A percentile compares a stretch with the other conserved stretches of the same genome.
These are phyloP conservation scores for Sphyrna mokarran DNA, from an alignment of 2,113 vertebrate genomes.

Conservation along the genomic window DNA sequence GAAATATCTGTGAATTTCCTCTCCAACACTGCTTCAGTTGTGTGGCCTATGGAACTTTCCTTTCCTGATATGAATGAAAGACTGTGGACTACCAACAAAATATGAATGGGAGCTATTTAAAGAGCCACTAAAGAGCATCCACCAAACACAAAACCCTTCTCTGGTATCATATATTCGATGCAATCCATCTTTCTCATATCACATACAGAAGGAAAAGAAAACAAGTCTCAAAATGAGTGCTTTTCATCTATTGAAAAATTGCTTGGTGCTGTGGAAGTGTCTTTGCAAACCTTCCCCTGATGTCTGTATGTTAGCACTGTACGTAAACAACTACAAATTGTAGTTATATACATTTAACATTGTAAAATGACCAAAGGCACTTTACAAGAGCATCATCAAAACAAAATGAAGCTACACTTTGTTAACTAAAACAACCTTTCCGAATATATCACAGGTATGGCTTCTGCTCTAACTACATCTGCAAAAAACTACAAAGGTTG, in stretches of 20 bases:
- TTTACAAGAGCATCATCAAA: background rate
- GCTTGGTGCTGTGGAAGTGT: background rate
- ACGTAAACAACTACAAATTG: background rate
- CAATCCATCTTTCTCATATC: background rate
- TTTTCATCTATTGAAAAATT: background rate
- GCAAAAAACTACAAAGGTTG: no score
- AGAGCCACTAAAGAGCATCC: background rate
- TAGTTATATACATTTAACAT: background rate
- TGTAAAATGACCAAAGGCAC: background rate
- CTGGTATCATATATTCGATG: no score
- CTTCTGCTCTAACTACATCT: no score
- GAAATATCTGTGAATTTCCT: slow-evolving; percentile 21
- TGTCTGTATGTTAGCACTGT: background rate
- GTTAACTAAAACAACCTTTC: background rate
- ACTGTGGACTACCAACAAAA: background rate
- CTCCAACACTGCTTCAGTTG: background rate
- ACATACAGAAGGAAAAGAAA: background rate
- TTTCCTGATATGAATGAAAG: slow-evolving; percentile 11
- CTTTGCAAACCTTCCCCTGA: background rate
- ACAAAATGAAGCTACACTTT: background rate
- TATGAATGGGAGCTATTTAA: slow-evolving; percentile 10
- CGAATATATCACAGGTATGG: no score
- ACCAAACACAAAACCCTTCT: background rate
- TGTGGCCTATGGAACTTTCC: background rate
- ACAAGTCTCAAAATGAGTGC: background rate